These are phyloP conservation scores for Peromyscus leucopus DNA, from an alignment of 2,113 vertebrate species.

Conservation along the genomic window DNA sequence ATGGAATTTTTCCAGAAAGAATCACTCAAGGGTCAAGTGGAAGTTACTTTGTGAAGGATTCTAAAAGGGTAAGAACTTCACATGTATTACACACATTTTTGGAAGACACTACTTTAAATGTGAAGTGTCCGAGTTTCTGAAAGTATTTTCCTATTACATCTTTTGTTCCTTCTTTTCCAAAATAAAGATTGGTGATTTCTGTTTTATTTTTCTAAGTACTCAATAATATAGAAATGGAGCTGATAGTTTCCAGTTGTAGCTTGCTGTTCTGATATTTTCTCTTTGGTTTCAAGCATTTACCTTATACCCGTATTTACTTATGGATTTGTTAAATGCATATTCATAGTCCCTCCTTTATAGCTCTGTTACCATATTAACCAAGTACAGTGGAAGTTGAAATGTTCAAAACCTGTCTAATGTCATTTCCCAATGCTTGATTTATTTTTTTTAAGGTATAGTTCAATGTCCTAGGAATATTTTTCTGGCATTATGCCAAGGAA, in stretches of 20 bases:
- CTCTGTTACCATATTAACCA: neutral
- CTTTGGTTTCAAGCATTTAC: conserved; percentile 25
- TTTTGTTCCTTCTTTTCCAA: conserved; percentile 49
- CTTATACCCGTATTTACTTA: neutral
- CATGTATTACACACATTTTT: conserved; percentile 30
- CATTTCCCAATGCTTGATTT: conserved; percentile 39
- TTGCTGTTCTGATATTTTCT: conserved; percentile 39
- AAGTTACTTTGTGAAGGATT: conserved; percentile 98
- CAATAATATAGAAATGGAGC: conserved; percentile 17
- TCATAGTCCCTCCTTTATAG: neutral
- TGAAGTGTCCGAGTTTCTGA: conserved; percentile 56
- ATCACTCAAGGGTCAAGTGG: conserved; percentile 98
- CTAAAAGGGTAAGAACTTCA: conserved; percentile 92
- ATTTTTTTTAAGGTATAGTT: conserved; percentile 26
- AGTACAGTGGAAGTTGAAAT: conserved; percentile 21
- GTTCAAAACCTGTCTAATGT: conserved; percentile 17
- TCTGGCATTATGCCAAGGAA: neutral
- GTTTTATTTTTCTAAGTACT: conserved; percentile 17
- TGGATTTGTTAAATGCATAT: neutral
- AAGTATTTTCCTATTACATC: conserved; percentile 57
- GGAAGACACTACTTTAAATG: conserved; percentile 61
- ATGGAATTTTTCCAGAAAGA: conserved; percentile 94
- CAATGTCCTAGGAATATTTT: conserved; percentile 14
- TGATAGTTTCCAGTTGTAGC: neutral
- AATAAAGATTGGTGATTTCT: conserved; percentile 40